phyloP scores from a whole-genome alignment of 2,113 vertebrate species.

The Tragelaphus imberbis region DNA sequence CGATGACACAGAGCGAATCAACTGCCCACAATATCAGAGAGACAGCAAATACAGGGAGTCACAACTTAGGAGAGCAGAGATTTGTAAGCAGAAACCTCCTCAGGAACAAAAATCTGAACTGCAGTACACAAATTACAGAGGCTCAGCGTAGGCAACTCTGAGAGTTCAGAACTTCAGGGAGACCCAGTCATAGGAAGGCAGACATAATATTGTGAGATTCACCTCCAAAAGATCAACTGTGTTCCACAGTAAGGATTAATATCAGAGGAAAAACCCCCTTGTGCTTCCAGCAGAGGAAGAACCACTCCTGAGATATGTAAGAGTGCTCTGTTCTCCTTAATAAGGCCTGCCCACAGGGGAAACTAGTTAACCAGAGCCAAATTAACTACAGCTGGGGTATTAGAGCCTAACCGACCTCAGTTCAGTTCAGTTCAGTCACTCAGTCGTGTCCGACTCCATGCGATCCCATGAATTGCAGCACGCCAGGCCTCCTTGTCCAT shows the following conservation, averaged over 20 bases:
- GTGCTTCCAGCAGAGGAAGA: not conserved
- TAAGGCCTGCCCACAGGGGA: not conserved
- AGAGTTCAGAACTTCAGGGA: not conserved
- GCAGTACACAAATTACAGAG: not conserved
- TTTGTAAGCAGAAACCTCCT: not conserved
- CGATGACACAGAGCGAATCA: not conserved
- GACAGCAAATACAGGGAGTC: not conserved
- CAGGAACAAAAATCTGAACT: not conserved
- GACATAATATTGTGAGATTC: not conserved
- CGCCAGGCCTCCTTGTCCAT: rapidly evolving
- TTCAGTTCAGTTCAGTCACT: too few relatives aligned
- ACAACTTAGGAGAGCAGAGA: not conserved
- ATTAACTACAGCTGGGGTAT: not conserved
- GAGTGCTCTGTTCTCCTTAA: not conserved
- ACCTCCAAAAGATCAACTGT: not conserved
- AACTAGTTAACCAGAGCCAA: not conserved
- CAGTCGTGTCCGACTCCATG: too few relatives aligned
- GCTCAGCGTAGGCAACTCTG: not conserved
- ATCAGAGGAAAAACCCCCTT: not conserved
- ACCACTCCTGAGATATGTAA: not conserved
- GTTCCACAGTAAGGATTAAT: not conserved
- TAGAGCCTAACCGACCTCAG: not conserved
- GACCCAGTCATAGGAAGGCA: not conserved
- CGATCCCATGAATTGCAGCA: rapidly evolving
- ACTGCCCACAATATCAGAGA: not conserved